A percentile compares a stretch with the other conserved stretches of the same genome.
phyloP scores from a whole-genome alignment of 2,888 invertebrate genomes.

The Stenodema calcarata region DNA sequence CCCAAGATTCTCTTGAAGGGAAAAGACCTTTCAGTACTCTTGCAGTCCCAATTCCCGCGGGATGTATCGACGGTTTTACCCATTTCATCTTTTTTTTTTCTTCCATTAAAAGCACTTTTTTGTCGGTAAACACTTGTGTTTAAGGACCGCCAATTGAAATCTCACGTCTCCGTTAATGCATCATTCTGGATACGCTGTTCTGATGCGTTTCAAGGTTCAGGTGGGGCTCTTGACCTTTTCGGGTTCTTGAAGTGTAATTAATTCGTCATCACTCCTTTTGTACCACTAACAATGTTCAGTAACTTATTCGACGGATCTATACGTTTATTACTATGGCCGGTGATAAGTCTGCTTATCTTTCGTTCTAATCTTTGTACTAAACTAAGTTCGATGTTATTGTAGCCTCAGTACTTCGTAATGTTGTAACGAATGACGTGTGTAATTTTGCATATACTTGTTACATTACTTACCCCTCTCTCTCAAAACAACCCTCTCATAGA shows the following conservation, averaged over 20 bases:
- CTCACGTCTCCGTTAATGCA: background rate
- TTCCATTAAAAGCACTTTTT: background rate
- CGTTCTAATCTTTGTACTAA: no score
- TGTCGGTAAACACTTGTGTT: background rate
- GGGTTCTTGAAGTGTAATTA: background rate
- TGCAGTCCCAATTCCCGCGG: background rate
- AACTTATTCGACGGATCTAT: no score
- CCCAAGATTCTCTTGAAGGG: background rate
- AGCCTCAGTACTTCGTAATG: no score
- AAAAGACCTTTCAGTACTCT: conserved; percentile 14
- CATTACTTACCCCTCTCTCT: no score
- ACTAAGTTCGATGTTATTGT: no score
- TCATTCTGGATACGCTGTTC: background rate
- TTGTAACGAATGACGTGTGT: no score
- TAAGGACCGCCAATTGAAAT: background rate
- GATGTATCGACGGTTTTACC: background rate
- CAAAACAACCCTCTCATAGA: no score
- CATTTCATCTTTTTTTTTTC: background rate
- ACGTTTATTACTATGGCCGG: no score
- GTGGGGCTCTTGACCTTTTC: background rate
- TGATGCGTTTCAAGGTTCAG: conserved; percentile 8
- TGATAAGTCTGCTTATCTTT: no score
- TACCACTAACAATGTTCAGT: no score
- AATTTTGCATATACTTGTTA: no score
- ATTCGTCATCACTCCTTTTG: no score